phyloP scores from a whole-genome alignment of 2,888 invertebrate genomes.

The Scrobipalpa costella region DNA sequence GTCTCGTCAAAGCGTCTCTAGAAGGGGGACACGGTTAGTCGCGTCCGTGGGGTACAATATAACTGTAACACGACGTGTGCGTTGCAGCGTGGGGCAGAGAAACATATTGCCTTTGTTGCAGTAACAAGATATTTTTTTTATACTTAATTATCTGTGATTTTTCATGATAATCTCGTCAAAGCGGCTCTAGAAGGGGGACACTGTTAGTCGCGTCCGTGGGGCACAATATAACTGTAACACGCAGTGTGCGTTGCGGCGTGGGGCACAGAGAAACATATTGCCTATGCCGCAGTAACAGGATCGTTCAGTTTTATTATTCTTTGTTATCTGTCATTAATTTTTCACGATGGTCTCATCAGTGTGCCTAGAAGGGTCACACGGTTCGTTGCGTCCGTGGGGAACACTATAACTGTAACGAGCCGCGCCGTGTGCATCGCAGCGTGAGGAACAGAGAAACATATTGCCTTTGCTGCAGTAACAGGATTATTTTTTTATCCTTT shows the following conservation, averaged over 20 bases:
- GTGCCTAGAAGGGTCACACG: background rate
- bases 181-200: background rate
- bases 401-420: no score
- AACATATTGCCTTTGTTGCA: background rate
- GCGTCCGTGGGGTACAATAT: background rate
- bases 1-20: background rate
- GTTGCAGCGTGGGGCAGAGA: constrained; percentile 1
- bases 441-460: constrained; percentile 5
- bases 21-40: background rate
- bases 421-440: background rate
- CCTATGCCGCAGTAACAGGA: background rate
- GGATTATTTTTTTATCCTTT: background rate
- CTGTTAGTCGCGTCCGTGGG: background rate
- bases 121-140: background rate
- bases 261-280: constrained; percentile 9
- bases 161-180: background rate
- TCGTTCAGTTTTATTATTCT: background rate
- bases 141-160: background rate
- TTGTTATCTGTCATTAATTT: background rate
- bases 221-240: background rate
- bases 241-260: background rate
- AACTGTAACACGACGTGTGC: no score
- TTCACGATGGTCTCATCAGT: background rate
- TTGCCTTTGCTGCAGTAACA: background rate
- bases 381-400: background rate